Percentiles rank a stretch among this genome's conserved stretches.
These are phyloP conservation scores for Xiphorhynchus elegans DNA, from an alignment of 2,113 vertebrate genomes.

Conservation along the genomic window DNA sequence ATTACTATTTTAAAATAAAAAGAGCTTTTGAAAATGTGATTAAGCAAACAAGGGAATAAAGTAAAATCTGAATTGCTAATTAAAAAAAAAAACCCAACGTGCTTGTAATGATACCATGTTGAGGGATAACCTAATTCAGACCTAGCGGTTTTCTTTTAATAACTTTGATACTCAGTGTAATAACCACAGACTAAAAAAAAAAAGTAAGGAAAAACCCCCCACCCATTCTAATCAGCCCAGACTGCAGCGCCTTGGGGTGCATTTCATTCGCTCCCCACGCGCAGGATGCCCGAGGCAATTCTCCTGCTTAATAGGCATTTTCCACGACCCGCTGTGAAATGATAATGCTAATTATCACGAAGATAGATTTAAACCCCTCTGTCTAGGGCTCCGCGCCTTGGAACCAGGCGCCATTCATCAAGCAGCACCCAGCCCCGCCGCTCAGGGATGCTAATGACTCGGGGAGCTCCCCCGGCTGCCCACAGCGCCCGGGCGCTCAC, in stretches of 20 bases:
- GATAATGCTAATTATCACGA: not conserved
- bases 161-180: not conserved
- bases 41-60: not conserved
- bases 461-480: not conserved
- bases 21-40: slow-evolving; percentile 17
- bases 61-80: not conserved
- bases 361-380: not conserved
- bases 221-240: not conserved
- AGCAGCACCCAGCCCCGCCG: not conserved
- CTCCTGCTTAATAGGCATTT: not conserved
- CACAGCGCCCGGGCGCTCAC: slow-evolving; percentile 60
- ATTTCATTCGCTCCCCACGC: not conserved
- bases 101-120: not conserved
- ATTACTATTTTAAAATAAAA: slow-evolving; percentile 11
- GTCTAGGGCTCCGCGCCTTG: not conserved
- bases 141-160: not conserved
- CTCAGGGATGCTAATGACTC: not conserved
- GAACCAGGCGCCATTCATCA: not conserved
- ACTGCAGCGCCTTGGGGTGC: not conserved
- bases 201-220: not conserved
- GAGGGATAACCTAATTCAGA: not conserved
- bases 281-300: not conserved
- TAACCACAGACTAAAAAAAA: not conserved
- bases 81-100: not conserved
- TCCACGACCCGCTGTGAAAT: not conserved